Base-by-base conservation (phyloP, 2,113 vertebrate genomes). In the Silurus meridionalis region DNA sequence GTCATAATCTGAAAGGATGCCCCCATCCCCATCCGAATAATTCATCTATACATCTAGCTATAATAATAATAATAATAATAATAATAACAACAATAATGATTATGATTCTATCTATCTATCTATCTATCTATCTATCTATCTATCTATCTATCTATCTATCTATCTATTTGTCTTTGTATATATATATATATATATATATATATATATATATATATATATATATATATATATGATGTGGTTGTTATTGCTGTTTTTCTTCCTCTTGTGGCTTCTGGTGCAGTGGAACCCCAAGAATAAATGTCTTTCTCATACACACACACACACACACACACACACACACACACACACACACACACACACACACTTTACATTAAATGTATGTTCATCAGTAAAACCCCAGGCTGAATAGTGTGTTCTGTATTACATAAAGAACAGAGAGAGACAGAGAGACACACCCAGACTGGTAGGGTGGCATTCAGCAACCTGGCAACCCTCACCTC, bases 401-500 rank as follows among this genome's bases (percentile, higher is more conserved):
- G n/a, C 23, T 13, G 50, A 53, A 53, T 78, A 7, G 0, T 52
- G 19, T 13, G 17, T 23, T 75, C 0, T 52, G 2, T 57, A 8
- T 28, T 78, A 25, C 15, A 8, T 25, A 25, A 28, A 75, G n/a
- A 11, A 53, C 21, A 75, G 25, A 82, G 58, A 23, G 37, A 7
- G 21, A 53, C 23, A 6, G 89, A 90, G 94, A 93, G 94, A 95
- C 94, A 95, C 94, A 95, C 94, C 94, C 94, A 92, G 94, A 92
- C 90, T 93, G 93, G 87, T 92, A 90, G 90, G 93, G 93, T 91
- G 88, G 91, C 91, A 91, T 94, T 91, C 91, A 91, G 82, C 85
- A 93, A 93, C 85, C 91, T 91, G 91, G 91, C 90, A 88, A 87
- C 90, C 91, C 77, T 86, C 60, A 78, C 71, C 80, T 85, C 75